phyloP scores from a whole-genome alignment of 2,113 vertebrate species.

The Dromaius novaehollandiae region DNA sequence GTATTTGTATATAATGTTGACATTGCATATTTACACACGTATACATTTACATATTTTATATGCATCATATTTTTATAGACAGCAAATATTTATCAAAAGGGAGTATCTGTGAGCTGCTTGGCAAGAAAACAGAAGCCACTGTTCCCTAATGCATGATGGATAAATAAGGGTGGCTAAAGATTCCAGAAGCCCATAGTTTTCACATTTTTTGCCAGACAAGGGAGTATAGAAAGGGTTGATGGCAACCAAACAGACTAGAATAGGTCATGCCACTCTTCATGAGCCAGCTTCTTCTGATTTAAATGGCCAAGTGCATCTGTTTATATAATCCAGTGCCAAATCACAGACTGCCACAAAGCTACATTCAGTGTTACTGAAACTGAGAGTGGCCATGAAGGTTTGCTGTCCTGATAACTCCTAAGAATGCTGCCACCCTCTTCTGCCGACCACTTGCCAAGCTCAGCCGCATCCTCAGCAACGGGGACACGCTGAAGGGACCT shows the following conservation, averaged over 20 bases:
- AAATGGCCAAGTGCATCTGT: not conserved
- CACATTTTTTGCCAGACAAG: not conserved
- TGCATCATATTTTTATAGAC: not conserved
- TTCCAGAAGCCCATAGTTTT: not conserved
- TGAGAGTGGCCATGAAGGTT: not conserved
- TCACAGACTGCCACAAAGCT: not conserved
- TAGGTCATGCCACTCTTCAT: conserved; percentile 5
- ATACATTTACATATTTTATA: conserved; percentile 41
- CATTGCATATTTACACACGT: conserved; percentile 42
- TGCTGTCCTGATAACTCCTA: not conserved
- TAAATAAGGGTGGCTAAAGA: not conserved
- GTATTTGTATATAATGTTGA: conserved; percentile 39
- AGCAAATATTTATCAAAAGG: conserved; percentile 58
- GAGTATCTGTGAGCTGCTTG: not conserved
- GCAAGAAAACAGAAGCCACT: conserved; percentile 32
- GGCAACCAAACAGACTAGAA: not conserved
- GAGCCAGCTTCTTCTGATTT: conserved; percentile 39
- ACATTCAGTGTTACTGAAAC: not conserved
- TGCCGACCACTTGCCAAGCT: not conserved
- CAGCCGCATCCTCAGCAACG: not conserved
- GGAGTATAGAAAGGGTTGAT: not conserved
- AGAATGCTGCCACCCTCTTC: not conserved
- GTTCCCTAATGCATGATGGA: not conserved
- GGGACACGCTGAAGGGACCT: not conserved
- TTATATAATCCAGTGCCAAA: conserved; percentile 10